Evolutionary conservation across 2,888 invertebrate species (phyloP).

Genomic region (Calliopum simillimum): DNA sequence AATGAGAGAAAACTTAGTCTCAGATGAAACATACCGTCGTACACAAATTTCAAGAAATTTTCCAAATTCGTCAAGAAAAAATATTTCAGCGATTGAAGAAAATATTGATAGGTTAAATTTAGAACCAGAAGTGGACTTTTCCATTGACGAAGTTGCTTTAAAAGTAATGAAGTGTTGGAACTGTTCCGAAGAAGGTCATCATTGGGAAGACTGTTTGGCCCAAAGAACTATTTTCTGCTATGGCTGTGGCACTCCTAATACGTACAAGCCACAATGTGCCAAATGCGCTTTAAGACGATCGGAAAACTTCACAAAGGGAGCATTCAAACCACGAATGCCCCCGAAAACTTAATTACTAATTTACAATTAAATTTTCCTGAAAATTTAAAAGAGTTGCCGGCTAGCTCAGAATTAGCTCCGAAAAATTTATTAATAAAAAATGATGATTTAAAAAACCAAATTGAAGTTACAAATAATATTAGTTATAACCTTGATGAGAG

Average conservation of each 20-base stretch:
- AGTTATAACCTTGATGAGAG: not conserved
- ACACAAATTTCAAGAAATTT: not conserved
- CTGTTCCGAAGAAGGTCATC: conserved; percentile 25
- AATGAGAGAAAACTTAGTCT: conserved; percentile 7
- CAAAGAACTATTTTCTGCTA: conserved; percentile 31
- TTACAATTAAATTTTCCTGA: not conserved
- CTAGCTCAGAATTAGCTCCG: conserved; percentile 4
- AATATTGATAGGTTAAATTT: not conserved
- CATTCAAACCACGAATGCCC: conserved; percentile 17
- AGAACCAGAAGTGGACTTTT: not conserved
- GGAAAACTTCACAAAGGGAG: conserved; percentile 23
- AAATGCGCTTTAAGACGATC: conserved; percentile 1
- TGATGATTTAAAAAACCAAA: not conserved
- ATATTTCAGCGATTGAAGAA: conserved; percentile 2
- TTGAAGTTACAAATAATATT: not conserved
- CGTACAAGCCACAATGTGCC: conserved; percentile 27
- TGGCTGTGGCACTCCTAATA: conserved; percentile 33
- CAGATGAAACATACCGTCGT: conserved; percentile 11
- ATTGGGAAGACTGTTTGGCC: conserved; percentile 30
- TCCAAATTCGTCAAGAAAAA: not conserved
- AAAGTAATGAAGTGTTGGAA: conserved; percentile 33
- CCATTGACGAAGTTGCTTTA: not conserved
- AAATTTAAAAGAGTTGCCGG: conserved; percentile 2
- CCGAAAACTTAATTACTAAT: not conserved
- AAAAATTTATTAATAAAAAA: conserved; percentile 6